Percentiles rank a stretch among this genome's conserved stretches.
phyloP scores from a whole-genome alignment of 53 echinoderm and acorn worm genomes.

The Pentamera pediparva region DNA sequence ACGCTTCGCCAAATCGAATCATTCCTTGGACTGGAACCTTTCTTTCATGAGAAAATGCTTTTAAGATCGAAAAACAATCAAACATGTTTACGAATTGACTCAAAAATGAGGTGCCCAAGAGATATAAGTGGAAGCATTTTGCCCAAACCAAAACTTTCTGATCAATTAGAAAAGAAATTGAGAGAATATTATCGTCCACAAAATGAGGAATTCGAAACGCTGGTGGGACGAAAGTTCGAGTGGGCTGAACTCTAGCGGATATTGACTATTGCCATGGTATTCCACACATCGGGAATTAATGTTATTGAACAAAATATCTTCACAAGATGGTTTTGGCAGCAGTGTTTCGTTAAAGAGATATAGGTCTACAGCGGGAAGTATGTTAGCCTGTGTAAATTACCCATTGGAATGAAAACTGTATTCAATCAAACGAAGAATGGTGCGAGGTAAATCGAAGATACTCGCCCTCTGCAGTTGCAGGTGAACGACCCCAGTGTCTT shows the following conservation, averaged over 20 bases:
- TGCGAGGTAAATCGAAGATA: too few species aligned
- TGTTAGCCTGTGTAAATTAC: too few species aligned
- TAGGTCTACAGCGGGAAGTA: too few species aligned
- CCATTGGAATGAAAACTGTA: too few species aligned
- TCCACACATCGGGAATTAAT: too few species aligned
- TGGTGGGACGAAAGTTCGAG: slow-evolving; percentile 55
- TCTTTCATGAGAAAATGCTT: slow-evolving; percentile 54
- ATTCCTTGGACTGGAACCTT: slow-evolving; percentile 62
- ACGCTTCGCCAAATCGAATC: slow-evolving; percentile 55
- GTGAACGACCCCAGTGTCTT: too few species aligned
- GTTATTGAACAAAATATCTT: too few species aligned
- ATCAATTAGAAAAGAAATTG: slow-evolving; percentile 45
- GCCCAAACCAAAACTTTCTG: slow-evolving; percentile 55
- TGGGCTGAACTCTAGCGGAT: slow-evolving; percentile 55
- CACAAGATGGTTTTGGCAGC: too few species aligned
- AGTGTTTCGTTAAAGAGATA: too few species aligned
- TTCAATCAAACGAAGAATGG: too few species aligned
- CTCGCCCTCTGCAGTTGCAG: too few species aligned
- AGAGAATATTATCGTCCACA: slow-evolving; percentile 78
- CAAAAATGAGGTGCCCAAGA: slow-evolving; percentile 28
- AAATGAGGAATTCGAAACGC: slow-evolving; percentile 59
- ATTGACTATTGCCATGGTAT: too few species aligned
- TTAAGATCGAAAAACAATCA: slow-evolving; percentile 4
- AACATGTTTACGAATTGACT: not conserved
- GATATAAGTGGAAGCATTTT: slow-evolving; percentile 60